phyloP scores from a whole-genome alignment of 2,797 vertebrate species.

The Pipistrellus pygmaeus region DNA sequence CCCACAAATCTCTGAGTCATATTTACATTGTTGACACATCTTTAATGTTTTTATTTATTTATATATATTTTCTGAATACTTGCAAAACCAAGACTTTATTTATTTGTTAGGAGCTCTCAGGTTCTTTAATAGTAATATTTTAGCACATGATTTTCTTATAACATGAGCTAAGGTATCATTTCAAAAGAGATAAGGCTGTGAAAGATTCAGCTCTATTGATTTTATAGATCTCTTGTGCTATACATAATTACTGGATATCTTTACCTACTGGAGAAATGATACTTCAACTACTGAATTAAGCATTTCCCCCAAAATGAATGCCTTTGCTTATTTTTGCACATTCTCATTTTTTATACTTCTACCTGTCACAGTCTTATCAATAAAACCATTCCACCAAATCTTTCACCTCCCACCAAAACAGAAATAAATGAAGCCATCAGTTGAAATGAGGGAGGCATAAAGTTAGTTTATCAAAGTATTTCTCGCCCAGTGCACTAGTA shows the following conservation, averaged over 20 bases:
- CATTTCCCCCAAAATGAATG: conserved; percentile 20
- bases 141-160: conserved; percentile 26
- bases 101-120: background rate
- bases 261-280: background rate
- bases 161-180: conserved; percentile 19
- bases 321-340: background rate
- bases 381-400: background rate
- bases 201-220: background rate
- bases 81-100: background rate
- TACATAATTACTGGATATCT: background rate
- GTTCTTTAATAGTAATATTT: background rate
- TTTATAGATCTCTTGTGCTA: conserved; percentile 36
- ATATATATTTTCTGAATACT: background rate
- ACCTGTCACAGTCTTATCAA: background rate
- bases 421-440: background rate
- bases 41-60: background rate
- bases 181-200: background rate
- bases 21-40: background rate
- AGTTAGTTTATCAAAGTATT: background rate
- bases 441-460: background rate
- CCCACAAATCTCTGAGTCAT: background rate
- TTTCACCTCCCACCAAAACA: background rate
- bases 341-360: background rate
- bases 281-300: conserved; percentile 19
- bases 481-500: background rate